Base-by-base conservation (phyloP, 2,113 vertebrate species). In the Dascyllus trimaculatus region DNA sequence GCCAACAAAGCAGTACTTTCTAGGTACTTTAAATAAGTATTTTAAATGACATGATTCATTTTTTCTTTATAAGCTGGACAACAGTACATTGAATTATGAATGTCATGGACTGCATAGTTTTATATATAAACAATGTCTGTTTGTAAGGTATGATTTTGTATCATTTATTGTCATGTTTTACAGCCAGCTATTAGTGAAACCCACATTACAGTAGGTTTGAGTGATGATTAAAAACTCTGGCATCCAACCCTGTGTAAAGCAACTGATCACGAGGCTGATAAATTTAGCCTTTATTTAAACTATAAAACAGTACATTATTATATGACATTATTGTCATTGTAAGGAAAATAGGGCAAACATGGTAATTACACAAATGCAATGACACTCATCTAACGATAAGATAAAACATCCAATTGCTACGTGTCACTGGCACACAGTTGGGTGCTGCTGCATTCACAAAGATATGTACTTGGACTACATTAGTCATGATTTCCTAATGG, bases 21-120 rank as follows among this genome's bases (percentile, higher is more conserved):
- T 10, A n/a, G 18, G 18, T 51, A 5, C 2, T 21, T 2, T 51
- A 75, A 61, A 10, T 24, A 69, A 22, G 2, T 57, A 38, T 78
- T 75, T 57, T 29, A 73, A 78, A 79, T 84, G 26, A 21, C 24
- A 61, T 46, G 14, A 53, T 58, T 54, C 48, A 49, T 52, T 56
- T 22, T 68, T 56, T 29, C 0, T 56, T 22, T 68, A 51, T 21
- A 0, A 62, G 64, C 72, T 59, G 60, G 63, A 67, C 19, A 49
- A 59, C 25, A 75, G 38, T 72, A 51, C 53, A 78, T 78, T 90
- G 72, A 82, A 84, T 84, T 19, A n/a, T 43, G 57, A 78, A 85
- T 89, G 82, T 87, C 71, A 77, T 66, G 58, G 84, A 89, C 70
- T 91, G 85, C 79, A 84, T 59, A 73, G 49, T 88, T 90, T 89